Base-by-base conservation (phyloP, 2,113 vertebrate genomes). In the Cochlearius cochlearius region DNA sequence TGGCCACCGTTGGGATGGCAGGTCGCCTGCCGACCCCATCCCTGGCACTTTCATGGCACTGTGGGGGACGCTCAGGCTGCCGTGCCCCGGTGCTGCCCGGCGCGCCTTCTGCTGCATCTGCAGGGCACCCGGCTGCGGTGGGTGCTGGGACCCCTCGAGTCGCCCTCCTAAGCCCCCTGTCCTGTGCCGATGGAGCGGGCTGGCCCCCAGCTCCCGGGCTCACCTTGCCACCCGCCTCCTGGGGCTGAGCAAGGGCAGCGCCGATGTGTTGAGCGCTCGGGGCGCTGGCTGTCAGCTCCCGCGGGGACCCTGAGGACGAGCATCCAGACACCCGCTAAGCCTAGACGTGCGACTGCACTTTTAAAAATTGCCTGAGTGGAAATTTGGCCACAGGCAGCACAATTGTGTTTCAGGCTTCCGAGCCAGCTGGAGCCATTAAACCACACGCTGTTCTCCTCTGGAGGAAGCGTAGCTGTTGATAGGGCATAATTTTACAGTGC, bases 351-450 rank as follows among this genome's bases (percentile, higher is more conserved):
- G 10, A 15, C 72, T 41, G 56, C 56, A 16, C 63, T 53, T n/a
- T 39, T 34, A 36, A 84, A 87, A 93, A 52, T 32, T 34, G 63
- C 64, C 73, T 78, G 91, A 72, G 86, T 81, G 86, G 74, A 81
- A 93, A 95, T 86, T 82, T 93, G 93, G 93, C 94, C 89, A 34
- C 73, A 36, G 72, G 74, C 74, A 38, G 47, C 91, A 59, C 82
- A 29, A 59, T 75, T 81, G 72, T 87, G 88, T 94, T 92, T 90
- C 85, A 64, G 63, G 36, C 74, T 75, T 38, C n/a, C 63, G 36
- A 92, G 92, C 90, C 93, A 86, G 91, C 41, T 73, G 81, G 71
- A 80, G 72, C 76, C 64, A 41, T 88, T 93, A 79, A 87, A 86
- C 64, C 73, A 62, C 80, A n/a, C 56, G 52, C 7, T 16, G 29